Base-by-base conservation (phyloP, 2,888 invertebrate species). In the Arrhopalites spinosus region DNA sequence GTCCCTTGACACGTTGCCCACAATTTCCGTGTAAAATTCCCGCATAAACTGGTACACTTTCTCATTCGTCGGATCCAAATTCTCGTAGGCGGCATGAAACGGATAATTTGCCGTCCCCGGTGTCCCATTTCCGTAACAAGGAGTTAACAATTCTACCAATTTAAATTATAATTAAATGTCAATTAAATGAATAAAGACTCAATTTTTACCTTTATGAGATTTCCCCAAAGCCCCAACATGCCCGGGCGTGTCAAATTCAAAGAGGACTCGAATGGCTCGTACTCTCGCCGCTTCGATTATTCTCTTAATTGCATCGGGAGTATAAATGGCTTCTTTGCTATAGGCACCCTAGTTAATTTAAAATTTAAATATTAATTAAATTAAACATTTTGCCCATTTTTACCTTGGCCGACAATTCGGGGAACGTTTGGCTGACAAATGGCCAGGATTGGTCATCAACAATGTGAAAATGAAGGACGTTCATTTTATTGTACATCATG, bases 401-500 rank as follows among this genome's bases (percentile, higher is more conserved):
- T 29, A 71, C 71, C 56, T 71, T 71, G 53, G 73, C 47, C 1
- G 80, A 78, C 69, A 96, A 87, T 79, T 92, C 89, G 0, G 96
- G 96, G 85, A 90, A 96, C 56, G 84, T 88, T 59, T 86, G 86
- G 84, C 95, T 96, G 81, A 91, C 89, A 84, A 93, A 97, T 0
- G 97, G 96, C 85, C 97, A 97, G 80, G 95, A 93, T 83, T 94
- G 93, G 84, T 96, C 95, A 85, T 97, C 97, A 0, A 93, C 92
- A 68, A 97, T 92, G 85, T 97, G 97, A 96, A 96, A 97, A 85
- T 97, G 96, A 78, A 97, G 90, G 0, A 96, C 94, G 85, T 97
- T 97, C 84, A 96, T 86, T 86, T 98, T 97, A 85, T 95, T 96
- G 85, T 92, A 93, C 0, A 92, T 88, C 94, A 96, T 93, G 0